These are phyloP conservation scores for Platypus cylindrus DNA, from an alignment of 2,888 invertebrate genomes.

Conservation along the genomic window DNA sequence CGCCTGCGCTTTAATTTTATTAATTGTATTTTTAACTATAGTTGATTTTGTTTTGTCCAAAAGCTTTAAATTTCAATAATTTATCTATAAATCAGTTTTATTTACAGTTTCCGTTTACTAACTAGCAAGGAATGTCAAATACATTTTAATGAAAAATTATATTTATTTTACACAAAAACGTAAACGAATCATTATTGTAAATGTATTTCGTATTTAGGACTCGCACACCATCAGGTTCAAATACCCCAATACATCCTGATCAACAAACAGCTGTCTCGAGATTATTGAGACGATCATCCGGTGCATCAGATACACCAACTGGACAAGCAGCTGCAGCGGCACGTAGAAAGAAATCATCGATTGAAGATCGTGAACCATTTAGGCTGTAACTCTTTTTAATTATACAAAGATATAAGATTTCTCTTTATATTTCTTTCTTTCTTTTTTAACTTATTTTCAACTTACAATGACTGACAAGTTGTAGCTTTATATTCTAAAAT, in stretches of 20 bases:
- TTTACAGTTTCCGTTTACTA: too few species aligned
- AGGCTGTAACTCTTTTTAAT: conserved; percentile 50
- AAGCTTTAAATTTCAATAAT: too few species aligned
- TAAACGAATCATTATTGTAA: not conserved
- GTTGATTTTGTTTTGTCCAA: too few species aligned
- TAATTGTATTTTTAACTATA: too few species aligned
- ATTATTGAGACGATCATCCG: conserved; percentile 52
- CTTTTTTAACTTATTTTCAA: conserved; percentile 27
- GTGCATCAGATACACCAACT: conserved; percentile 52
- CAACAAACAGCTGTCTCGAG: conserved; percentile 50
- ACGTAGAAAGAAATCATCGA: conserved; percentile 19
- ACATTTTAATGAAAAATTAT: too few species aligned
- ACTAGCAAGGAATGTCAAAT: too few species aligned
- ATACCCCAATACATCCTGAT: conserved; percentile 55
- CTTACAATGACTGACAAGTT: conserved; percentile 31
- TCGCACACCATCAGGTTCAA: conserved; percentile 64
- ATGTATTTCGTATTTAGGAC: conserved; percentile 48
- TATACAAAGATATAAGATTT: conserved; percentile 10
- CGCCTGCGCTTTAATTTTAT: too few species aligned
- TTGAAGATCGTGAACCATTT: conserved; percentile 53
- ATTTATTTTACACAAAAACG: too few species aligned
- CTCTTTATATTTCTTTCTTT: conserved; percentile 17
- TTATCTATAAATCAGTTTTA: too few species aligned
- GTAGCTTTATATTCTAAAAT: conserved; percentile 23
- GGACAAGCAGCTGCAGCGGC: conserved; percentile 36